Percentiles rank a stretch among this genome's conserved stretches.
Evolutionary conservation across 2,113 vertebrate species (phyloP).

Genomic region (Echinops telfairi): DNA sequence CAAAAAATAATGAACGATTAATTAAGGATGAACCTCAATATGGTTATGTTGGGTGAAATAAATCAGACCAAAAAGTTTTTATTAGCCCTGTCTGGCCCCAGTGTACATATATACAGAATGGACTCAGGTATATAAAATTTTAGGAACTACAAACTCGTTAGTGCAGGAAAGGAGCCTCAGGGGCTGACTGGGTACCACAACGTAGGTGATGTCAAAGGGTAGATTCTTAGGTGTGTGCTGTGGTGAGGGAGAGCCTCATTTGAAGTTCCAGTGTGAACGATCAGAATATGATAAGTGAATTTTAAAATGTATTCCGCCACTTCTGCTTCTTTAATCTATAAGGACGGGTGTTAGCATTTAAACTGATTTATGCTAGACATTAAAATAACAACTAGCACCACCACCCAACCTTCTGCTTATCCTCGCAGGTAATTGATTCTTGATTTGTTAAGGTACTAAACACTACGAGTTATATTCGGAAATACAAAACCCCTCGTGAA

Average conservation of each 20-base stretch:
- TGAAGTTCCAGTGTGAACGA: neutral
- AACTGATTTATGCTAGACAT: constrained; percentile 61
- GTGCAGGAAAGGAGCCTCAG: neutral
- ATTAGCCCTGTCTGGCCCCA: neutral
- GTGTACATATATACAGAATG: neutral
- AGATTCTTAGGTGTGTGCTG: neutral
- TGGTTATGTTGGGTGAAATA: neutral
- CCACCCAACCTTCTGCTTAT: constrained; percentile 31
- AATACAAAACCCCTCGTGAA: constrained; percentile 33
- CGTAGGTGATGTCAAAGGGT: neutral
- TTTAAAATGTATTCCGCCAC: constrained; percentile 43
- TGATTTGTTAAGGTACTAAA: constrained; percentile 68
- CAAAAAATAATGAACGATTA: neutral
- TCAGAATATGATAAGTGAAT: constrained; percentile 44
- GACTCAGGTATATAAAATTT: constrained; percentile 19
- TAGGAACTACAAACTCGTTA: neutral
- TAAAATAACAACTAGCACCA: neutral
- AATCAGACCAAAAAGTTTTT: neutral
- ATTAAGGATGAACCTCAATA: neutral
- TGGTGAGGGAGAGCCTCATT: neutral
- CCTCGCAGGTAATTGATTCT: constrained; percentile 66
- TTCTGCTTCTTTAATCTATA: constrained; percentile 66
- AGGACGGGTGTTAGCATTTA: constrained; percentile 67
- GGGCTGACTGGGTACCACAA: neutral
- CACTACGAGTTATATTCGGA: constrained; percentile 3